These are phyloP conservation scores for Petrocephalus zakoni DNA, from an alignment of 2,113 vertebrate species.

Conservation along the genomic window DNA sequence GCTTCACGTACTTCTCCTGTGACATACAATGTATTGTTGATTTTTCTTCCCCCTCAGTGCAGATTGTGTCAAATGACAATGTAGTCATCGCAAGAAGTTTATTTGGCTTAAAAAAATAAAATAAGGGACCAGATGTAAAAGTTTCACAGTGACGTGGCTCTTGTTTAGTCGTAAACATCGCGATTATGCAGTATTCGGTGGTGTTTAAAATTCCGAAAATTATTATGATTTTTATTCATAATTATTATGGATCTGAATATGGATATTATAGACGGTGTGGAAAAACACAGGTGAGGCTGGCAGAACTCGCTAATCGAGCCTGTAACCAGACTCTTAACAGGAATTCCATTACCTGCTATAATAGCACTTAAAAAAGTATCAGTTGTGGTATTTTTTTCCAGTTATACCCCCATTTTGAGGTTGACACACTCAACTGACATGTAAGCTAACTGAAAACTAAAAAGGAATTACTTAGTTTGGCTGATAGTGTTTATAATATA, in stretches of 20 bases:
- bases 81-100: constrained; percentile 60
- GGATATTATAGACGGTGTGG: neutral
- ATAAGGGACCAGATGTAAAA: constrained; percentile 52
- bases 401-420: neutral
- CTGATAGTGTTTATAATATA: neutral
- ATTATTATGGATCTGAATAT: neutral
- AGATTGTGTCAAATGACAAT: constrained; percentile 62
- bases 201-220: neutral
- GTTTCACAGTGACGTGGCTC: constrained; percentile 53
- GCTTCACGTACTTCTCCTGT: constrained; percentile 54
- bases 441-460: neutral
- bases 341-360: neutral
- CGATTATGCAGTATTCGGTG: neutral
- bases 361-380: neutral
- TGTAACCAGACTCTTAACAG: neutral
- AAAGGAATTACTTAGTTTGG: neutral
- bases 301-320: neutral
- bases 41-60: constrained; percentile 35
- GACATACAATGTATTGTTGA: constrained; percentile 44
- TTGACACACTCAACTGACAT: neutral
- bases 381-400: neutral
- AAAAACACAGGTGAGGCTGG: neutral
- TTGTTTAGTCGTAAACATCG: constrained; percentile 37
- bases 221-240: too few relatives aligned
- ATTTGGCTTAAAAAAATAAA: constrained; percentile 20